Evolutionary conservation across 2,113 vertebrate genomes (phyloP).

Genomic region (Hymenochirus boettgeri): DNA sequence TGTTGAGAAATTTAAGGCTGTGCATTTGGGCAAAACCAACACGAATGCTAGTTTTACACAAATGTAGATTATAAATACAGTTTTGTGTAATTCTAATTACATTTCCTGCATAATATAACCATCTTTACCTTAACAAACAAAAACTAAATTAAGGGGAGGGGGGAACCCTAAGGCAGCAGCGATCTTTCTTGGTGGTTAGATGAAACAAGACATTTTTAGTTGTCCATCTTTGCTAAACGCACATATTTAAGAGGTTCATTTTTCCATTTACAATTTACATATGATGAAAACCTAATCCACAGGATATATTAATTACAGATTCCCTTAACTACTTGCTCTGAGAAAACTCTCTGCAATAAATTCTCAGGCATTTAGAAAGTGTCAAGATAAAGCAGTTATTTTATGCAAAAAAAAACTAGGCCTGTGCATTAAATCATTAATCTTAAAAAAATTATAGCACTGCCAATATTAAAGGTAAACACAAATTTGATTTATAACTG

Average conservation of each 20-base stretch:
- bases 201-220: conserved; percentile 17
- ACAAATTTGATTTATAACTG: background rate
- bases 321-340: background rate
- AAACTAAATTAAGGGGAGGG: too few species aligned
- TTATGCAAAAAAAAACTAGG: background rate
- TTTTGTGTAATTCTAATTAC: too few species aligned
- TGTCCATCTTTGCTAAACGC: background rate
- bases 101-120: too few species aligned
- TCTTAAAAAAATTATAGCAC: background rate
- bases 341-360: background rate
- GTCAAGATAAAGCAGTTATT: background rate
- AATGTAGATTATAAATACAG: background rate
- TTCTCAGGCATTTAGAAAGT: background rate
- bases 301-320: background rate
- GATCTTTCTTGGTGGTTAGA: conserved; percentile 14
- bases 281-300: background rate
- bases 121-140: background rate
- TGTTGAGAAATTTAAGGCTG: too few species aligned
- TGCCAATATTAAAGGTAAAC: background rate
- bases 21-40: too few species aligned
- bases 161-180: too few species aligned
- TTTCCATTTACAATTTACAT: conserved; percentile 1
- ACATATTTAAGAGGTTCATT: conserved; percentile 21
- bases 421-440: background rate
- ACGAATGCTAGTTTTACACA: too few species aligned